phyloP scores from a whole-genome alignment of 2,113 vertebrate genomes.

The Urocolius indicus region DNA sequence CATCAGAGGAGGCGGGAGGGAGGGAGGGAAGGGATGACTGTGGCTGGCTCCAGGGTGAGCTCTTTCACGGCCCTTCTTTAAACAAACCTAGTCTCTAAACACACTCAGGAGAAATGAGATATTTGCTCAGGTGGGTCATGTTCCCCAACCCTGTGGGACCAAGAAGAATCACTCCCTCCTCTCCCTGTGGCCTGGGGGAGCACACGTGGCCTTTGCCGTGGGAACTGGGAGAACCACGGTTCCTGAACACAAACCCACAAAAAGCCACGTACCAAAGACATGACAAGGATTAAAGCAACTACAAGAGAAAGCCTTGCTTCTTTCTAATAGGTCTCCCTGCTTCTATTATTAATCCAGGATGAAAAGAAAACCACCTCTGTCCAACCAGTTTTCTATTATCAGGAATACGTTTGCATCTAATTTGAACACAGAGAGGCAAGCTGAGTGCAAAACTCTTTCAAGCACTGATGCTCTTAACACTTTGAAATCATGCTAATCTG shows the following conservation, averaged over 20 bases:
- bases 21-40: not conserved
- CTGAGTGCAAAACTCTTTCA: conserved; percentile 1
- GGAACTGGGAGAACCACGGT: not conserved
- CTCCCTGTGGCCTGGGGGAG: accelerated
- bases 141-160: accelerated
- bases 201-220: not conserved
- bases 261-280: not conserved
- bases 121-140: not conserved
- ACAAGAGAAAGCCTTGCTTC: not conserved
- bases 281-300: not conserved
- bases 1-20: not conserved
- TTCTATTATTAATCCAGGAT: not conserved
- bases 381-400: not conserved
- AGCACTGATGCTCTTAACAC: conserved; percentile 36
- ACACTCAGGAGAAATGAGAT: not conserved
- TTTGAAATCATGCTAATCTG: conserved; percentile 56
- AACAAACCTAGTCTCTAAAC: not conserved
- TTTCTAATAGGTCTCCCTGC: not conserved
- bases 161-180: not conserved
- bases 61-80: not conserved
- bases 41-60: not conserved
- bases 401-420: not conserved
- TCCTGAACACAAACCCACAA: not conserved
- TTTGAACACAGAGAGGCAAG: not conserved
- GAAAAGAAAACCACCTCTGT: not conserved